A percentile compares a stretch with the other conserved stretches of the same genome.
These are phyloP conservation scores for Limnephilus lunatus DNA, from an alignment of 2,888 invertebrate genomes.

Conservation along the genomic window DNA sequence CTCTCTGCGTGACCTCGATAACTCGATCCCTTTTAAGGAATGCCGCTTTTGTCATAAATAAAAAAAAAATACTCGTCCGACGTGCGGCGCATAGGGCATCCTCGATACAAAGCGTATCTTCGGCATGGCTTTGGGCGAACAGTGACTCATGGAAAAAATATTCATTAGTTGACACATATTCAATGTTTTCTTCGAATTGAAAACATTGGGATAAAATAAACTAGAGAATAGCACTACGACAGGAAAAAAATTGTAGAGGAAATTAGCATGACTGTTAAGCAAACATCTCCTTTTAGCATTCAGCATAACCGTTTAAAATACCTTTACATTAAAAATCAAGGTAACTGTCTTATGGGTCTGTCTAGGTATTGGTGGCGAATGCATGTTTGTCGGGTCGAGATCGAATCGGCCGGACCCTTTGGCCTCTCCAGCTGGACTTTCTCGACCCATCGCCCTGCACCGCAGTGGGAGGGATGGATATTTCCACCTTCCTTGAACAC, in stretches of 20 bases:
- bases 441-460: no score
- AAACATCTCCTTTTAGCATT: no score
- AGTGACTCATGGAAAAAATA: neutral
- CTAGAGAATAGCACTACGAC: neutral
- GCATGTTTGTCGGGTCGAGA: no score
- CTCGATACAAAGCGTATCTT: conserved; percentile 46
- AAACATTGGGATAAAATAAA: neutral
- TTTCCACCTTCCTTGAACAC: no score
- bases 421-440: no score
- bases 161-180: neutral
- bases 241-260: neutral
- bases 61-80: neutral
- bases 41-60: conserved; percentile 38
- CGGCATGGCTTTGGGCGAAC: conserved; percentile 13
- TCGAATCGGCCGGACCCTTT: no score
- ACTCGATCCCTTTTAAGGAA: conserved; percentile 54
- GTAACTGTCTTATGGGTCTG: no score
- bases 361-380: no score
- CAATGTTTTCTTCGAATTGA: neutral
- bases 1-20: conserved; percentile 54
- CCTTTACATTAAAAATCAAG: no score
- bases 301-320: no score
- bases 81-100: neutral
- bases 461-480: no score
- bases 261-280: no score